Evolutionary conservation across 2,888 invertebrate species (phyloP).

Genomic region (Seladonia tumulorum): DNA sequence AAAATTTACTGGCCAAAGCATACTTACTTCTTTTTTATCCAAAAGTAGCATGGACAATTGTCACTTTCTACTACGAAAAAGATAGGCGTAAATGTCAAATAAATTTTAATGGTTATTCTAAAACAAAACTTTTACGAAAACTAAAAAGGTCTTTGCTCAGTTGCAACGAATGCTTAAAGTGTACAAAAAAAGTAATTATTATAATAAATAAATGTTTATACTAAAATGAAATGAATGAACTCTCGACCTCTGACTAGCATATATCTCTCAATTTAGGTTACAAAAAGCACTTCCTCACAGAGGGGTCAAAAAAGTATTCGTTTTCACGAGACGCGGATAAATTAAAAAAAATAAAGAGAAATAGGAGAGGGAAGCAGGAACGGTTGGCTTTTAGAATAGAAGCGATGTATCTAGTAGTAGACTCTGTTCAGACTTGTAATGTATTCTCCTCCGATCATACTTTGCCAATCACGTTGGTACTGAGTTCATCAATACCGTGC

Average conservation of each 20-base stretch:
- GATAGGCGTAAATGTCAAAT: slow-evolving; percentile 20
- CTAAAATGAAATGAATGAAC: slow-evolving; percentile 44
- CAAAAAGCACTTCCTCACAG: slow-evolving; percentile 57
- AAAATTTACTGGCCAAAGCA: slow-evolving; percentile 61
- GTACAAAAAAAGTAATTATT: slow-evolving; percentile 16
- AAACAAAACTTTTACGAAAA: slow-evolving; percentile 18
- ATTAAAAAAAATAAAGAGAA: slow-evolving; percentile 58
- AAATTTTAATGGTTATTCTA: neutral
- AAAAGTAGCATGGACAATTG: slow-evolving; percentile 50
- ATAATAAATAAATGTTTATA: slow-evolving; percentile 15
- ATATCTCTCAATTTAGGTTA: slow-evolving; percentile 43
- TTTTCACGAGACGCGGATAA: slow-evolving; percentile 28
- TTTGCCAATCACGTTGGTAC: slow-evolving; percentile 76
- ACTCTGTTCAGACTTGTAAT: slow-evolving; percentile 83
- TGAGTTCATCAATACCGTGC: slow-evolving; percentile 76
- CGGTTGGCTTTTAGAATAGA: slow-evolving; percentile 72
- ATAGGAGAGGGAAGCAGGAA: slow-evolving; percentile 65
- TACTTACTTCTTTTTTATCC: slow-evolving; percentile 29
- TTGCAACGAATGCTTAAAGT: slow-evolving; percentile 21
- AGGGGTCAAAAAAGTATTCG: slow-evolving; percentile 48
- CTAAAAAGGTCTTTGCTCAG: neutral
- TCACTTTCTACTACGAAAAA: slow-evolving; percentile 37
- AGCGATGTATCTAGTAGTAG: slow-evolving; percentile 79
- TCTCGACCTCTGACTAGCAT: slow-evolving; percentile 58
- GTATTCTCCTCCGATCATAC: slow-evolving; percentile 82